Conservation (phyloP, 2,113 vertebrate species). For the Genyomyrus donnyi region DNA sequence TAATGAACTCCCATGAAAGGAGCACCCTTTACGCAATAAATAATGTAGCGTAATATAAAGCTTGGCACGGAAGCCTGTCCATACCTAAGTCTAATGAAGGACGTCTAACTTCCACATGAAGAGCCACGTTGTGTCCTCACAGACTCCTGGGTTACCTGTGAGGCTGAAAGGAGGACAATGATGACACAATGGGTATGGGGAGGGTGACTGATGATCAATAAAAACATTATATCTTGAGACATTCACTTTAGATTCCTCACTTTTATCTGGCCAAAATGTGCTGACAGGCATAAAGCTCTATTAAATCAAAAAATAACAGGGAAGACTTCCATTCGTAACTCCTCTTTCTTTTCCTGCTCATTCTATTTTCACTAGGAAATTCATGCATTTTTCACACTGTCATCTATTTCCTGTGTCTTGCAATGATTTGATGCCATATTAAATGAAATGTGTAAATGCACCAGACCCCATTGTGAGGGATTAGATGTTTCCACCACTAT, state of each 20-base stretch:
- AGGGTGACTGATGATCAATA: background rate
- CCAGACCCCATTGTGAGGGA: conserved; percentile 32
- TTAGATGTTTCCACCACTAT: conserved; percentile 32
- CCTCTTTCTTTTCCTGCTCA: conserved; percentile 28
- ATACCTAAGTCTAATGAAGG: background rate
- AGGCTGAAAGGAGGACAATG: background rate
- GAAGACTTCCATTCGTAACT: conserved; percentile 26
- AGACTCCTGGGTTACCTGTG: background rate
- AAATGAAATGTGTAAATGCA: conserved; percentile 37
- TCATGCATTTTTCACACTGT: conserved; percentile 48
- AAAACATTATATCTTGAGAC: background rate
- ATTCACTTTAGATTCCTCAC: background rate
- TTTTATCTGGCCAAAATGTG: background rate
- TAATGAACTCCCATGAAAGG: background rate
- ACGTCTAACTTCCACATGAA: background rate
- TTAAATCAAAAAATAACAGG: conserved; percentile 41
- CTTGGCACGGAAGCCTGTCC: background rate
- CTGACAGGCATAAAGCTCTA: conserved; percentile 32
- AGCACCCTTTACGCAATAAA: background rate
- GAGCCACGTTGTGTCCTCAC: background rate
- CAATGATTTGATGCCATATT: conserved; percentile 37
- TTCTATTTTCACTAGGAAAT: conserved; percentile 19
- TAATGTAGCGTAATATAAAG: conserved; percentile 12
- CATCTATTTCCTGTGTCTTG: conserved; percentile 38
- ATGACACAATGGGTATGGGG: background rate